Conservation (phyloP, 2,888 invertebrate species). For the Brachyopa scutellaris region DNA sequence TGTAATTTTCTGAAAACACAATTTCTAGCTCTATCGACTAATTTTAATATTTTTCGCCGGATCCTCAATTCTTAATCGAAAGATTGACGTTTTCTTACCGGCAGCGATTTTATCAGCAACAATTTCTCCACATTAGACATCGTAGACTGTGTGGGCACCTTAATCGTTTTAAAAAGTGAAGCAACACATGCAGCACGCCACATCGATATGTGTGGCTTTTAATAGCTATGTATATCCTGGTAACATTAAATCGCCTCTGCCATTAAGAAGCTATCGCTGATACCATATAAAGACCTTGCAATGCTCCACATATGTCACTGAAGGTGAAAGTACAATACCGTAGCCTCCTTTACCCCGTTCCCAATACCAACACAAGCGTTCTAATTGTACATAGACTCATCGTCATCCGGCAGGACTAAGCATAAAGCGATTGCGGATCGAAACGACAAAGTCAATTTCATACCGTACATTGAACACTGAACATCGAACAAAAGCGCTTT, state of each 20-base stretch:
- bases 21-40: too few relatives aligned
- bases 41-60: too few relatives aligned
- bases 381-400: too few relatives aligned
- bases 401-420: conserved; percentile 24
- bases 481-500: conserved; percentile 48
- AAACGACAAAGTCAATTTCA: conserved; percentile 56
- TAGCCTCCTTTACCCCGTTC: too few relatives aligned
- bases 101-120: too few relatives aligned
- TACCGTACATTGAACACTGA: conserved; percentile 53
- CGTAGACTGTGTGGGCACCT: too few relatives aligned
- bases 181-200: conserved; percentile 41
- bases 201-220: conserved; percentile 26
- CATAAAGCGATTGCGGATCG: conserved; percentile 25
- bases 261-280: conserved; percentile 43
- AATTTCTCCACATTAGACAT: too few relatives aligned
- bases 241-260: conserved; percentile 44
- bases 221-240: not conserved
- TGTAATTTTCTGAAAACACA: too few relatives aligned
- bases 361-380: too few relatives aligned
- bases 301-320: conserved; percentile 33
- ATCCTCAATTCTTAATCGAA: too few relatives aligned
- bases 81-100: too few relatives aligned
- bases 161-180: conserved; percentile 4
- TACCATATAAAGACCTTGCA: conserved; percentile 53
- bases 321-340: not conserved